Evolutionary conservation across 2,797 vertebrate species (phyloP).

Genomic region (Artibeus jamaicensis): DNA sequence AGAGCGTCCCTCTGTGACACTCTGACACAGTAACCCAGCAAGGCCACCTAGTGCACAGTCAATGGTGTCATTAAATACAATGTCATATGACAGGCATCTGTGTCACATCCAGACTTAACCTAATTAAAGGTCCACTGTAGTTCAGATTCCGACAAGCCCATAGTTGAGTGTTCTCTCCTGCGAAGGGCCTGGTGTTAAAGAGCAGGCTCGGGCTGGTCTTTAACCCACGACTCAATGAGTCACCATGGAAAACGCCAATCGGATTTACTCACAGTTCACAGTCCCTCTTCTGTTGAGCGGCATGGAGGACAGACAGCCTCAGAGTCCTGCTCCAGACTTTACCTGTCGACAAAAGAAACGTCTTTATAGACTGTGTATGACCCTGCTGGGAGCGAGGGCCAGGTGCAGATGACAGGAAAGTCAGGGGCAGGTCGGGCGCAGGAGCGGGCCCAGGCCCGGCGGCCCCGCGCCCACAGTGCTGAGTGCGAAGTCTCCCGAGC

Average conservation of each 20-base stretch:
- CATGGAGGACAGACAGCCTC: slow-evolving; percentile 60
- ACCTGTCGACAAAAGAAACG: slow-evolving; percentile 65
- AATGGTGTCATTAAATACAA: slow-evolving; percentile 62
- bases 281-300: slow-evolving; percentile 48
- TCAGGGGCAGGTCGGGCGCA: neutral
- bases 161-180: neutral
- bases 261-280: slow-evolving; percentile 74
- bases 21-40: neutral
- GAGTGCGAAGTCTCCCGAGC: neutral
- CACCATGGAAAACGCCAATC: slow-evolving; percentile 13
- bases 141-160: slow-evolving; percentile 29
- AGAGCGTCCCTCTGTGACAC: neutral
- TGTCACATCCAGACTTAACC: slow-evolving; percentile 54
- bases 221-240: slow-evolving; percentile 50
- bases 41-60: slow-evolving; percentile 38
- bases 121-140: slow-evolving; percentile 45
- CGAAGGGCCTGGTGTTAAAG: slow-evolving; percentile 4
- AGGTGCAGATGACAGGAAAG: neutral
- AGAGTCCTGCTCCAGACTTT: slow-evolving; percentile 53
- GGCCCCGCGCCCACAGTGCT: neutral
- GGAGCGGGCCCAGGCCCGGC: neutral
- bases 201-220: slow-evolving; percentile 36
- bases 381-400: neutral
- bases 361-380: neutral
- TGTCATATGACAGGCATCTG: slow-evolving; percentile 30